phyloP scores from a whole-genome alignment of 2,113 vertebrate genomes.

The Machaerirhynchus nigripectus region DNA sequence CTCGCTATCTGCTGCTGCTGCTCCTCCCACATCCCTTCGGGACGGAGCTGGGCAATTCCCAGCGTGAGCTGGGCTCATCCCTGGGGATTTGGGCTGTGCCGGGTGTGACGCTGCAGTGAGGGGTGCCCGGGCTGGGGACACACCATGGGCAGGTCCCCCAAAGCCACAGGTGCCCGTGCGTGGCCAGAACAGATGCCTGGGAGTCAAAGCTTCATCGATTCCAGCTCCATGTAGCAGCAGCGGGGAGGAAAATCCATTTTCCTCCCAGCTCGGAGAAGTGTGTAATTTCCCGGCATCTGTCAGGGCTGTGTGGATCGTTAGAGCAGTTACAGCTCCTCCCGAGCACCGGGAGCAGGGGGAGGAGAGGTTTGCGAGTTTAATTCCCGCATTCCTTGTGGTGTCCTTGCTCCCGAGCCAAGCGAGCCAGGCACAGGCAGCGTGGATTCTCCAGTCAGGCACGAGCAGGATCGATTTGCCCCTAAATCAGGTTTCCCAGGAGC shows the following conservation, averaged over 20 bases:
- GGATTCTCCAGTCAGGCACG: background rate
- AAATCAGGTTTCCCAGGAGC: fast-evolving
- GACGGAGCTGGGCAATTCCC: background rate
- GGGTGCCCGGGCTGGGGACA: background rate
- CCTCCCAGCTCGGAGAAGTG: background rate
- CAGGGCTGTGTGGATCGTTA: background rate
- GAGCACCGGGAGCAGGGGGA: background rate
- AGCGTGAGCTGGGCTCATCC: background rate
- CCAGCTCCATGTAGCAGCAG: background rate
- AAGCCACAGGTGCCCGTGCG: fast-evolving
- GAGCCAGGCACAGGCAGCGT: background rate
- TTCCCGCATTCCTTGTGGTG: fast-evolving
- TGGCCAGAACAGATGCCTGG: background rate
- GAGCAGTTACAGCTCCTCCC: background rate
- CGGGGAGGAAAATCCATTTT: constrained; percentile 40
- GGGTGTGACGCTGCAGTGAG: too few species aligned
- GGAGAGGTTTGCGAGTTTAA: background rate
- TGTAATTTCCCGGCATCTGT: constrained; percentile 3
- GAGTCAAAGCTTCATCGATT: background rate
- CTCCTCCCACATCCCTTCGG: background rate
- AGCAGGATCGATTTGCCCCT: background rate
- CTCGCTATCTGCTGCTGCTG: background rate
- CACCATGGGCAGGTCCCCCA: background rate
- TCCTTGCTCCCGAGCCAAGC: background rate
- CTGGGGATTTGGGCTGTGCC: fast-evolving